Conservation (phyloP, 2,113 vertebrate genomes). For the Campylomormyrus tamandua region DNA sequence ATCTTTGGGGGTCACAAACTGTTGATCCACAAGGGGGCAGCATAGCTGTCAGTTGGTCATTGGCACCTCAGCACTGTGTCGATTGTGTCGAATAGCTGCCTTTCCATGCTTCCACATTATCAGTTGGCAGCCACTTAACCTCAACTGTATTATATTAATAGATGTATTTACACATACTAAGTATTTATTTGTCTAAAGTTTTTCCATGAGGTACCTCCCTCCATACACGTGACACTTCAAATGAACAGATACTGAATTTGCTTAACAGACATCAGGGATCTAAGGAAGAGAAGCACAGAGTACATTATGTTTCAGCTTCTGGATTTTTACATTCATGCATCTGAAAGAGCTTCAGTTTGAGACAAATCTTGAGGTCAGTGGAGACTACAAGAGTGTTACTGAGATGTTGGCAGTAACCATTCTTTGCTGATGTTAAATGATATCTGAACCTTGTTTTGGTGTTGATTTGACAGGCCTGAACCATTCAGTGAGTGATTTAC, state of each 20-base stretch:
- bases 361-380: background rate
- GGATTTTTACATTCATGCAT: background rate
- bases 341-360: background rate
- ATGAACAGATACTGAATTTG: background rate
- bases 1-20: background rate
- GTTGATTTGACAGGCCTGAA: background rate
- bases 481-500: background rate
- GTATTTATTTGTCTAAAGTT: background rate
- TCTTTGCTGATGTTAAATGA: background rate
- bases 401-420: background rate
- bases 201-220: background rate
- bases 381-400: background rate
- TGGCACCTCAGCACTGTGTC: background rate
- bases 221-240: background rate
- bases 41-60: background rate
- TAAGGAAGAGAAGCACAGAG: background rate
- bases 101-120: conserved; percentile 6
- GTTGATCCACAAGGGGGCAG: background rate
- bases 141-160: conserved; percentile 5
- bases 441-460: background rate
- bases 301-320: background rate
- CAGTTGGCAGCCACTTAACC: background rate
- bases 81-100: background rate
- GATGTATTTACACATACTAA: background rate
- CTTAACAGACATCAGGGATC: background rate